phyloP scores from a whole-genome alignment of 2,888 invertebrate genomes.

The Lepidocyrtinus sp. region DNA sequence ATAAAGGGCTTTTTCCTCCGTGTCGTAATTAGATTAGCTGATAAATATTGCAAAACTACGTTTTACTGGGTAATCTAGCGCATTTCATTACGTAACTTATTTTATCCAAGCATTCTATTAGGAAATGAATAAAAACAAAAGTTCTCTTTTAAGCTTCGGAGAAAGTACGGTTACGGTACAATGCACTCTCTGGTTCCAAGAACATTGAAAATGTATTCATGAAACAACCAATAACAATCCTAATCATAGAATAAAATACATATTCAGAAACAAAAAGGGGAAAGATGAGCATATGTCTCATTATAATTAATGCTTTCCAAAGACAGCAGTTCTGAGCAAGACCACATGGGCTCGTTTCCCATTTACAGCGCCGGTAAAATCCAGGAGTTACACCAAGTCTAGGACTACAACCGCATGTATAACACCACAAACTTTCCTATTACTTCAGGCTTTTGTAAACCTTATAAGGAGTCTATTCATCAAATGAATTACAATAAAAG shows the following conservation, averaged over 20 bases:
- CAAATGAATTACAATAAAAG: background rate
- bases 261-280: constrained; percentile 19
- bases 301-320: constrained; percentile 62
- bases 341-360: constrained; percentile 58
- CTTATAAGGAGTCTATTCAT: background rate
- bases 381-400: background rate
- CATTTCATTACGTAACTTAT: no score
- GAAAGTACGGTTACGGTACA: no score
- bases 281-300: constrained; percentile 60
- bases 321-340: constrained; percentile 45
- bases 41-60: constrained; percentile 8
- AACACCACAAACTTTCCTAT: constrained; percentile 10
- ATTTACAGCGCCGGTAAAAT: background rate
- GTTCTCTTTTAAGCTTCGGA: no score
- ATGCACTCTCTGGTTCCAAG: background rate
- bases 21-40: constrained; percentile 7
- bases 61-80: no score
- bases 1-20: background rate
- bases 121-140: no score
- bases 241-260: constrained; percentile 9
- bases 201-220: background rate
- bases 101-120: no score
- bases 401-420: background rate
- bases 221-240: background rate
- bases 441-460: background rate